Conservation (phyloP, 1,140 invertebrate genomes). For the Dolichoris vasculosae region DNA sequence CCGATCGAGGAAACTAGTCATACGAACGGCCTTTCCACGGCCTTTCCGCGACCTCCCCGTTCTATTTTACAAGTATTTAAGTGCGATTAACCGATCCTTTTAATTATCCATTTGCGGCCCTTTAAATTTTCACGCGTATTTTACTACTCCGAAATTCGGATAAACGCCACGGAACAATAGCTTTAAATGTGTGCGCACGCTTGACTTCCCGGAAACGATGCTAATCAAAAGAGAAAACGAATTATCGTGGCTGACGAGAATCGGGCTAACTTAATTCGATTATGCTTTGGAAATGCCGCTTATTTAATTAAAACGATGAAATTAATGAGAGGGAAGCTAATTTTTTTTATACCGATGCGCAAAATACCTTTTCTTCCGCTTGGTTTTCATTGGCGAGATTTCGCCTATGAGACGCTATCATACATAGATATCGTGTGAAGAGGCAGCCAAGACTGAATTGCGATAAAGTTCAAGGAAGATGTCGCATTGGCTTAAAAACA, state of each 20-base stretch:
- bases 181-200: background rate
- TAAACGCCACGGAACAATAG: background rate
- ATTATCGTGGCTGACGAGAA: background rate
- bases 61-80: too few species aligned
- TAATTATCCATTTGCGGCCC: too few species aligned
- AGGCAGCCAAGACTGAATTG: background rate
- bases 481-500: background rate
- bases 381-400: background rate
- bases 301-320: background rate
- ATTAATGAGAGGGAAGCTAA: background rate
- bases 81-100: too few species aligned
- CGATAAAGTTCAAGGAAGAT: background rate
- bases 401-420: background rate
- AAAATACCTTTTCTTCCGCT: background rate
- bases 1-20: conserved; percentile 11
- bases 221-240: background rate
- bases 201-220: background rate
- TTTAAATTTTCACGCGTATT: too few species aligned
- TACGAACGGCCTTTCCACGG: background rate
- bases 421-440: background rate
- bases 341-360: background rate
- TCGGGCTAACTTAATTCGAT: background rate
- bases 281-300: background rate
- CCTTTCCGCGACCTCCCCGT: too few species aligned
- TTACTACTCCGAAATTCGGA: too few species aligned